Percentiles rank a stretch among this genome's conserved stretches.
Conservation (phyloP, 2,888 invertebrate genomes). For the Xanthorhoe spadicearia region DNA sequence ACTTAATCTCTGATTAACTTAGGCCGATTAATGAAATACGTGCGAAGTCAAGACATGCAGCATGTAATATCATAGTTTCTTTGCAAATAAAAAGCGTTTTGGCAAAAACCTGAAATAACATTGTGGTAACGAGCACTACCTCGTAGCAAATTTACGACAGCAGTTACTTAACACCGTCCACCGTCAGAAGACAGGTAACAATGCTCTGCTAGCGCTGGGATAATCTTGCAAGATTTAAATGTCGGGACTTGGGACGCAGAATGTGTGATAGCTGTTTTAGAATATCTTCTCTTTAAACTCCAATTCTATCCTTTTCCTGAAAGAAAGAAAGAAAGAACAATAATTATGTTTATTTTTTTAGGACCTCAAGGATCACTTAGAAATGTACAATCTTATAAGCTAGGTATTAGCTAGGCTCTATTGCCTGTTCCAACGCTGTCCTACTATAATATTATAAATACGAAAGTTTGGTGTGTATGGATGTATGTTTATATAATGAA, state of each 20-base stretch:
- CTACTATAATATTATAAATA: too few relatives aligned
- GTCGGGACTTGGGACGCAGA: constrained; percentile 28
- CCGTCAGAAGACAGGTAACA: constrained; percentile 35
- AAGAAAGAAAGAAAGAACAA: too few relatives aligned
- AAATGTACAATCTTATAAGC: too few relatives aligned
- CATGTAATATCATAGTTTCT: neutral
- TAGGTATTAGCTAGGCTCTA: too few relatives aligned
- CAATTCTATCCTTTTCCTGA: neutral
- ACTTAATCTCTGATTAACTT: too few relatives aligned
- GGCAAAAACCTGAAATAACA: constrained; percentile 14
- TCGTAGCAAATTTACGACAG: constrained; percentile 32
- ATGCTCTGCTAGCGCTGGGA: constrained; percentile 38
- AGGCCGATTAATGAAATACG: too few relatives aligned
- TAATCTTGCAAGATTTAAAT: constrained; percentile 48
- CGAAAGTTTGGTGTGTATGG: too few relatives aligned
- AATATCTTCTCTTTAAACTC: neutral
- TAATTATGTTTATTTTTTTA: too few relatives aligned
- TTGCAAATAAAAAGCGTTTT: constrained; percentile 7
- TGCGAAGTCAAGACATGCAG: too few relatives aligned
- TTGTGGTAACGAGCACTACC: constrained; percentile 22
- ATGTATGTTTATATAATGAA: too few relatives aligned
- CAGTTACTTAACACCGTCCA: constrained; percentile 37
- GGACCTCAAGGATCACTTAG: too few relatives aligned
- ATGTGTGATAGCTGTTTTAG: neutral
- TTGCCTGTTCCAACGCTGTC: too few relatives aligned